Conservation (phyloP, 2,113 vertebrate species). For the Ranitomeya imitator region DNA sequence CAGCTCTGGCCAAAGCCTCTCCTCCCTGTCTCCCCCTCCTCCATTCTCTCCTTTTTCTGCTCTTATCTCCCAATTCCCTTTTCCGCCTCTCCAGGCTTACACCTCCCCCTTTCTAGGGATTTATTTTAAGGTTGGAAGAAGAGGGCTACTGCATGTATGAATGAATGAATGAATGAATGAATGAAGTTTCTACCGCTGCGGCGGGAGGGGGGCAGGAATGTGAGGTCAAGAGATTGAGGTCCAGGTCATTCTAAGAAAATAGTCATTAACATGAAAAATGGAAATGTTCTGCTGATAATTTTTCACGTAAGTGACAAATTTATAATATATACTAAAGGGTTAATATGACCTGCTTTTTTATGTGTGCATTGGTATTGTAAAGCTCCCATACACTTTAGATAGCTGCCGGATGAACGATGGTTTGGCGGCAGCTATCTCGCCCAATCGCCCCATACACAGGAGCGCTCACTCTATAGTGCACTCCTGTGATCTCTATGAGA, state of each 20-base stretch:
- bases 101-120: slow-evolving; percentile 10
- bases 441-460: too few relatives aligned
- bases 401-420: too few relatives aligned
- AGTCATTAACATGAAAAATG: background rate
- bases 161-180: slow-evolving; percentile 22
- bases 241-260: slow-evolving; percentile 17
- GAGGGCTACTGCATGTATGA: background rate
- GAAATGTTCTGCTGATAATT: too few relatives aligned
- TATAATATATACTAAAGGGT: background rate
- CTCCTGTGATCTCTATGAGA: too few relatives aligned
- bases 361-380: background rate
- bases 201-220: slow-evolving; percentile 23
- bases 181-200: background rate
- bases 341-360: background rate
- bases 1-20: slow-evolving; percentile 55
- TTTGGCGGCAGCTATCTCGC: too few relatives aligned
- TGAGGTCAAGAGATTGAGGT: background rate
- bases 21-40: slow-evolving; percentile 64
- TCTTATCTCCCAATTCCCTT: slow-evolving; percentile 8
- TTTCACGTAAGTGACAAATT: background rate
- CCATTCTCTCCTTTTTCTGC: background rate
- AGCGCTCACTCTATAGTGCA: too few relatives aligned
- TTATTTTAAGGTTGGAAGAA: background rate
- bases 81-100: background rate
- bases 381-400: too few relatives aligned